Evolutionary conservation across 2,113 vertebrate species (phyloP).

Genomic region (Chionis minor): DNA sequence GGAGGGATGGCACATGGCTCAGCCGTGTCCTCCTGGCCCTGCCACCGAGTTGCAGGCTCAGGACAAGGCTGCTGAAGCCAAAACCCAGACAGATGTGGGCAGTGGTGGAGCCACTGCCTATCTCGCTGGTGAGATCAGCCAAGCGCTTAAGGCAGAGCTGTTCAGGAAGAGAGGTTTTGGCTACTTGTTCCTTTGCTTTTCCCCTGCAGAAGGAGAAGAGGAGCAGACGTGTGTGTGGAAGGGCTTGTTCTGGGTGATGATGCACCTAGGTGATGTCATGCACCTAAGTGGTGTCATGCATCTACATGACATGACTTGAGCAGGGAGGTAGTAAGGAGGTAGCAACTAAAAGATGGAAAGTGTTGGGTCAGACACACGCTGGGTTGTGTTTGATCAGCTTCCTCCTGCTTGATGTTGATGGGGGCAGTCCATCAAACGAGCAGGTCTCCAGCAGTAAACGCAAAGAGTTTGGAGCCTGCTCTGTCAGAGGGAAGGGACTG

Average conservation of each 20-base stretch:
- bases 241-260: background rate
- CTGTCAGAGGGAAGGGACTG: background rate
- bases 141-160: background rate
- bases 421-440: background rate
- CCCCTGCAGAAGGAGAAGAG: background rate
- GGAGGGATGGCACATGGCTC: fast-evolving
- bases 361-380: background rate
- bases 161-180: background rate
- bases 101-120: background rate
- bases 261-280: background rate
- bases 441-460: background rate
- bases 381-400: background rate
- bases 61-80: background rate
- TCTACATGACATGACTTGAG: no score
- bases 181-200: background rate
- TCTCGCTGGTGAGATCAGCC: background rate
- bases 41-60: background rate
- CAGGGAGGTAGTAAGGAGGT: background rate
- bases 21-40: background rate
- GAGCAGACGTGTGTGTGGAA: background rate
- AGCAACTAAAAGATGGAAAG: background rate
- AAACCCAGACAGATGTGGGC: background rate
- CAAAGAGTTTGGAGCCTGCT: background rate
- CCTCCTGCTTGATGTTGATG: background rate
- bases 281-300: no score